Percentiles rank a stretch among this genome's conserved stretches.
Evolutionary conservation across 1,140 invertebrate species (phyloP).

Genomic region (Microplitis demolitor): DNA sequence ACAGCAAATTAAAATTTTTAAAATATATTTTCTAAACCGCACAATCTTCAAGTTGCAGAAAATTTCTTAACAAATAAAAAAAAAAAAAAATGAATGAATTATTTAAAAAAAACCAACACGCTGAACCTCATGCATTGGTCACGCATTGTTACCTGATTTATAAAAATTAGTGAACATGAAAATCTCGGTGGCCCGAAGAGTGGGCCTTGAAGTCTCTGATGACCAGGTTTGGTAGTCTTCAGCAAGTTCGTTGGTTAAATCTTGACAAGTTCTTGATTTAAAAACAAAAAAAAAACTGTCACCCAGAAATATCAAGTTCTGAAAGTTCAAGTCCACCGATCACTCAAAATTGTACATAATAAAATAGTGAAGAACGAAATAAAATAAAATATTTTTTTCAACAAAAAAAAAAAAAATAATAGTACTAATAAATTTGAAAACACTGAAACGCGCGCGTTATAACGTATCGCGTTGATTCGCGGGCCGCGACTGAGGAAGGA

Average conservation of each 20-base stretch:
- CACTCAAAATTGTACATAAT: too few species aligned
- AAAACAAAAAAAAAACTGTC: neutral
- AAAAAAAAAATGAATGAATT: neutral
- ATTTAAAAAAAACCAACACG: slow-evolving; percentile 9
- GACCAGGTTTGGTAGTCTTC: neutral
- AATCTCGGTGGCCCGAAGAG: slow-evolving; percentile 44
- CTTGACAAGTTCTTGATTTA: too few species aligned
- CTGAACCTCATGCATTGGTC: slow-evolving; percentile 19
- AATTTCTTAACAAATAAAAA: too few species aligned
- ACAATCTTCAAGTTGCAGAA: too few species aligned
- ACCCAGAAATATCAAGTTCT: neutral
- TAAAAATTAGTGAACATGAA: slow-evolving; percentile 56
- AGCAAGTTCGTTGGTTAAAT: neutral
- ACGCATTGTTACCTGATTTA: slow-evolving; percentile 54
- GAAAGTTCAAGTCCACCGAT: neutral
- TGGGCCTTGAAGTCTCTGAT: slow-evolving; percentile 32
- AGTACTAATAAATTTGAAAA: neutral
- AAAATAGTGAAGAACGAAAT: too few species aligned
- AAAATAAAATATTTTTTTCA: too few species aligned
- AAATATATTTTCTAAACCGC: neutral
- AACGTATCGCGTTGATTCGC: slow-evolving; percentile 16
- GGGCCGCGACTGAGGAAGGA: slow-evolving; percentile 41
- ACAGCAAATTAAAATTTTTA: too few species aligned
- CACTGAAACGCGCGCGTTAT: neutral
- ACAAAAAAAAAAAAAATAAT: neutral